Base-by-base conservation (phyloP, 2,888 invertebrate species). In the Dicranocentrus wangi region DNA sequence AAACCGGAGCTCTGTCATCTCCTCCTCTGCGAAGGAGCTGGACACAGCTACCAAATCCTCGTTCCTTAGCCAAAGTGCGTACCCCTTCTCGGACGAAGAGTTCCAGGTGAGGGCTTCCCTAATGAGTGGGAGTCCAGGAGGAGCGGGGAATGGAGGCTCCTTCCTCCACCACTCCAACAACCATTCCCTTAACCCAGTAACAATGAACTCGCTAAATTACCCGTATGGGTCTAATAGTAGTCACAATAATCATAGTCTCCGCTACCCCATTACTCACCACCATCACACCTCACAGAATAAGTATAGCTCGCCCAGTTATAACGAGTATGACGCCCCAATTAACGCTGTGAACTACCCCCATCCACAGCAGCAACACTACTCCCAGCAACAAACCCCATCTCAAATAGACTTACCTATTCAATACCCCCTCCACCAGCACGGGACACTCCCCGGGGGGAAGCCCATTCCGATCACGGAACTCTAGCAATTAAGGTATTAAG, bases 381-480 rank as follows among this genome's bases (percentile, higher is more conserved):
- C 69, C 27, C 72, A 82, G 43, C 75, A 75, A 17, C 80, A 71
- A 27, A 69, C 70, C 61, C 82, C 79, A 21, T 70, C 72, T 39
- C 80, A 83, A 80, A 79, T 82, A 72, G 82, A 82, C 69, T 76
- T 83, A 17, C 83, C 83, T 61, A 83, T 83, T 77, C 83, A 83
- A 69, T 83, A 82, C 60, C 81, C 83, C 51, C 66, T 83, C 27
- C 83, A 83, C 55, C 78, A 77, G 63, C 83, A 83, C 69, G 81
- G 78, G 39, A 70, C 79, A 65, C 27, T 82, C 55, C 32, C 68
- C 65, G 61, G 75, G 27, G 77, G 82, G 13, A 86, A 85, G 77
- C 85, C 85, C 23, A 86, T 86, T 55, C 86, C 85, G 8, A 85
- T 86, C 42, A 85, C 85, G 21, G 86, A 85, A 79, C 83, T 86